phyloP scores from a whole-genome alignment of 2,797 vertebrate genomes.

The Fundulus diaphanus region DNA sequence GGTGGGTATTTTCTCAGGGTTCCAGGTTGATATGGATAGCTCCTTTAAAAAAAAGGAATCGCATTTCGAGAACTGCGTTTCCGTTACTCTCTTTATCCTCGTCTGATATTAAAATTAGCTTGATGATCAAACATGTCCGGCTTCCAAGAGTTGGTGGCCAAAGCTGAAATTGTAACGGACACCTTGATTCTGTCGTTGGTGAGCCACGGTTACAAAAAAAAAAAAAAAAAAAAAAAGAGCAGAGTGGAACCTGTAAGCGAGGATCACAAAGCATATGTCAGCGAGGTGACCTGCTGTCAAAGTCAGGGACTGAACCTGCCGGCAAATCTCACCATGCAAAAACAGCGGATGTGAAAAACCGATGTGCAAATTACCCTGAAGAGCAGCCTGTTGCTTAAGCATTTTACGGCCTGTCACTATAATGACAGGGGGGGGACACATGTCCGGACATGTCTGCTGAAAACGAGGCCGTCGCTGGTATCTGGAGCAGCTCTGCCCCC shows the following conservation, averaged over 20 bases:
- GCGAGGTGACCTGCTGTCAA: conserved; percentile 1
- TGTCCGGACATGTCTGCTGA: conserved; percentile 62
- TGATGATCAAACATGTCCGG: background rate
- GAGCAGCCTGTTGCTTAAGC: conserved; percentile 25
- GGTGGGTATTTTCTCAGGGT: too few relatives aligned
- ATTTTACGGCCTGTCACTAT: conserved; percentile 40
- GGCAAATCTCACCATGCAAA: background rate
- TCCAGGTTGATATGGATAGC: too few relatives aligned
- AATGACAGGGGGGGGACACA: conserved; percentile 46
- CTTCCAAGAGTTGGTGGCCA: too few relatives aligned
- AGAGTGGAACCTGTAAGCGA: background rate
- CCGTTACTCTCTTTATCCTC: too few relatives aligned
- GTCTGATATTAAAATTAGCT: background rate
- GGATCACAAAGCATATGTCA: background rate
- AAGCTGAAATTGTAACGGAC: background rate
- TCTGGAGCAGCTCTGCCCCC: conserved; percentile 46
- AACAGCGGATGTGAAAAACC: conserved; percentile 27
- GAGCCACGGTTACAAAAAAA: background rate
- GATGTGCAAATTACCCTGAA: conserved; percentile 11
- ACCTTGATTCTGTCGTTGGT: background rate
- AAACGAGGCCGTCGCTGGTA: conserved; percentile 67
- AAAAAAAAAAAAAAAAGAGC: background rate
- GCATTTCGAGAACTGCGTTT: too few relatives aligned
- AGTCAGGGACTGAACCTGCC: background rate
- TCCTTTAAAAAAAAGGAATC: too few relatives aligned